Conservation (phyloP, 1,140 invertebrate species). For the Metopolophium dirhodum region DNA sequence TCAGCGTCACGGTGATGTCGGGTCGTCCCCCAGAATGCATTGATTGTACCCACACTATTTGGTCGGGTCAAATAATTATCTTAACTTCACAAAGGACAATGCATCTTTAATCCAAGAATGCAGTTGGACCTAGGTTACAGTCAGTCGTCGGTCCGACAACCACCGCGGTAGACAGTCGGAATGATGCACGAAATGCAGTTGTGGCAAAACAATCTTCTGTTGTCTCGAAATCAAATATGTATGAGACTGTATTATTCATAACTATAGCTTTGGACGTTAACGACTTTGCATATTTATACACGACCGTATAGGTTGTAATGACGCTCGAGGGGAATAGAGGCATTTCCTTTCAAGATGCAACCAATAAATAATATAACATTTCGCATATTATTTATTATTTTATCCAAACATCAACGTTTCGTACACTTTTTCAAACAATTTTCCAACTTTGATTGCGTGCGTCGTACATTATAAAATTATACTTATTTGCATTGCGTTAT, state of each 20-base stretch:
- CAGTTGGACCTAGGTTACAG: not conserved
- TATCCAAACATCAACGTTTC: not conserved
- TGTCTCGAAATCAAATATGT: conserved; percentile 13
- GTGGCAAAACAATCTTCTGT: not conserved
- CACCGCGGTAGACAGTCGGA: too few relatives aligned
- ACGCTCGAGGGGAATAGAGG: not conserved
- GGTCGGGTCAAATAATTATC: too few relatives aligned
- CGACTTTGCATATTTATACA: not conserved
- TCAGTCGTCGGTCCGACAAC: not conserved
- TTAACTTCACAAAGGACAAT: too few relatives aligned
- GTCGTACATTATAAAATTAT: not conserved
- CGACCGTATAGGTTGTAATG: not conserved
- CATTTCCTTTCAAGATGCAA: not conserved
- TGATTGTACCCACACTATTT: too few relatives aligned
- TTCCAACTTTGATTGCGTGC: not conserved
- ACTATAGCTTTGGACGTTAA: not conserved
- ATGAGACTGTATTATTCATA: conserved; percentile 35
- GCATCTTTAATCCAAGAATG: not conserved
- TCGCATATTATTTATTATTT: not conserved
- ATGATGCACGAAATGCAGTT: conserved; percentile 15
- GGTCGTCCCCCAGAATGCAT: too few relatives aligned
- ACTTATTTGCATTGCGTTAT: not conserved
- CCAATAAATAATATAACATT: not conserved
- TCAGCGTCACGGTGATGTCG: too few relatives aligned
- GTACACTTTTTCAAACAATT: not conserved